Base-by-base conservation (phyloP, 2,888 invertebrate species). In the Beris chalybata region DNA sequence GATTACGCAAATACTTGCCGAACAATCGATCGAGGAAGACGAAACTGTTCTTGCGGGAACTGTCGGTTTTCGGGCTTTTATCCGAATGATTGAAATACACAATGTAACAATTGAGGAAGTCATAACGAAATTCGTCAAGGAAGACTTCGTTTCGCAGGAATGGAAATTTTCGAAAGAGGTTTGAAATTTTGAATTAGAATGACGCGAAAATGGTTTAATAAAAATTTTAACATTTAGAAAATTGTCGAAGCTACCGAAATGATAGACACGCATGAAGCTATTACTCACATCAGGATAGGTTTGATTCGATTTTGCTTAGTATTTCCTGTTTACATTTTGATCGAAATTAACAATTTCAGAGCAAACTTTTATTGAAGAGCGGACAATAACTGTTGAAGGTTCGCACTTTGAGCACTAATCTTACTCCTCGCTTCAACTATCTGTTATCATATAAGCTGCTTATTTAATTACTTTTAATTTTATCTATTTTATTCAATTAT, bases 91-190 rank as follows among this genome's bases (percentile, higher is more conserved):
- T 7, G 91, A 92, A 76, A 83, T 89, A 67, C 88, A 89, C 74
- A 89, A 92, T 75, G 87, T 88, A 59, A 89, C 91, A 1, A 90
- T 93, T 29, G 93, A 93, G 79, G 92, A 92, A 79, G 89, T 93
- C 29, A 90, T 93, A 71, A 87, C 89, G 3, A 88, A 90, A 74
- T 91, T 93, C 76, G 87, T 87, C 68, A 91, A 91, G 3, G 91
- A 92, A 80, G 93, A 93, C 80, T 93, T 93, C 77, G 87, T 89
- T 70, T 87, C 89, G 53, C 86, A 88, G 68, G 88, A 89, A 75
- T 93, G 93, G 92, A 92, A 92, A 83, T 78, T 80, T 72, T 77
- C 80, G 63, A 81, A 82, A 79, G 80, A 80, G 77, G 80, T 81
- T 79, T 78, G 78, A 71, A 65, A 29, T 22, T 81, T 79, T 78